phyloP scores from a whole-genome alignment of 2,113 vertebrate species.

The Chionis minor region DNA sequence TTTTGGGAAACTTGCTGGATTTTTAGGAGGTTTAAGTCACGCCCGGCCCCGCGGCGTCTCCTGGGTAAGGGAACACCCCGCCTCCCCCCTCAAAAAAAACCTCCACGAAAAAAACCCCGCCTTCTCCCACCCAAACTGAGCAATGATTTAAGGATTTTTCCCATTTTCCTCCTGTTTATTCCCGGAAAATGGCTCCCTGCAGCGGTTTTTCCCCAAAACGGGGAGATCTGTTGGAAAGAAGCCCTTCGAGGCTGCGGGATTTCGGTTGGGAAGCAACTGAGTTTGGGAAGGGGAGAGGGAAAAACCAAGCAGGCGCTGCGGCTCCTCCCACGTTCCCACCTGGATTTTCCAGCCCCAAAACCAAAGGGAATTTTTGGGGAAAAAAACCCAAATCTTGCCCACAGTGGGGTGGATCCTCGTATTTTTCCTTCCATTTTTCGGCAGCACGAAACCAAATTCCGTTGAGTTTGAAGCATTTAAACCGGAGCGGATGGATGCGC shows the following conservation, averaged over 20 bases:
- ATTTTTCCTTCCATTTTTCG: background rate
- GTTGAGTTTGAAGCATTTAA: background rate
- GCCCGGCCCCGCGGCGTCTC: fast-evolving
- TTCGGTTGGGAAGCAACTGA: background rate
- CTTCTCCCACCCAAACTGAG: too few species aligned
- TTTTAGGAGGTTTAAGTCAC: too few species aligned
- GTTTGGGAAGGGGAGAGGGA: too few species aligned
- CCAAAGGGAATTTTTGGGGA: background rate
- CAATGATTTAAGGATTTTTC: background rate
- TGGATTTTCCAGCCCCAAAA: background rate
- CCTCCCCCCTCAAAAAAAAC: too few species aligned
- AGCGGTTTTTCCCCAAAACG: too few species aligned
- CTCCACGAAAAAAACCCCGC: too few species aligned
- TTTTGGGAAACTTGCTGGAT: background rate
- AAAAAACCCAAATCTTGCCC: background rate
- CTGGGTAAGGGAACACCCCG: background rate
- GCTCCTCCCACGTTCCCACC: fast-evolving
- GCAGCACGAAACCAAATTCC: background rate
- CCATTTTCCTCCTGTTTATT: fast-evolving
- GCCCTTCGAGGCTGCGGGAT: too few species aligned
- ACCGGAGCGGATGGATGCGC: fast-evolving
- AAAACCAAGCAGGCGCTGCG: too few species aligned
- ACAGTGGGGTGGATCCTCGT: fast-evolving
- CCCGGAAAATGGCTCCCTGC: fast-evolving
- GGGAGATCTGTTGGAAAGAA: background rate